These are phyloP conservation scores for Galeruca laticollis DNA, from an alignment of 2,888 invertebrate species.

Conservation along the genomic window DNA sequence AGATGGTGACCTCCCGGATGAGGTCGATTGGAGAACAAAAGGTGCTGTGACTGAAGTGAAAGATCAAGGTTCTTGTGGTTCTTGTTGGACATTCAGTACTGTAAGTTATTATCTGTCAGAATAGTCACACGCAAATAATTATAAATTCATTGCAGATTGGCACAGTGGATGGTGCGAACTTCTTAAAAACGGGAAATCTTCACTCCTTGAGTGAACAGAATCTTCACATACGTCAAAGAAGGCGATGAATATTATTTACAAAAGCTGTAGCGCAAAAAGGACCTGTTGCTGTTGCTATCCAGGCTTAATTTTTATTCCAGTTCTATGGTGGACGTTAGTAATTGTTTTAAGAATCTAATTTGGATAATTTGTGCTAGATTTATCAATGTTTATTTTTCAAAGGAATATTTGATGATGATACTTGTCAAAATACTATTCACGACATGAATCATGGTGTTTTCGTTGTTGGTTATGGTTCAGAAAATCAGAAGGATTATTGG, in stretches of 20 bases:
- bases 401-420: constrained; percentile 70
- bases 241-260: constrained; percentile 43
- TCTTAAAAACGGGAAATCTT: constrained; percentile 79
- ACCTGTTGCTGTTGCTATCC: constrained; percentile 48
- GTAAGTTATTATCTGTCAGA: constrained; percentile 69
- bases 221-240: constrained; percentile 76
- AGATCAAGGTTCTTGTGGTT: constrained; percentile 90
- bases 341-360: background rate
- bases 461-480: constrained; percentile 84
- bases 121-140: background rate
- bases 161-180: constrained; percentile 91
- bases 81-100: constrained; percentile 92
- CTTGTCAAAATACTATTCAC: constrained; percentile 75
- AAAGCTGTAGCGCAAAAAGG: constrained; percentile 45
- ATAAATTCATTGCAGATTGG: constrained; percentile 76
- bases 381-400: constrained; percentile 9
- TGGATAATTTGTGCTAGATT: too few relatives aligned
- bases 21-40: constrained; percentile 82
- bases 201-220: constrained; percentile 92
- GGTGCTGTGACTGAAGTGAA: constrained; percentile 90
- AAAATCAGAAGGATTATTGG: constrained; percentile 83
- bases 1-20: background rate
- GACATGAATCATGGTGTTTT: constrained; percentile 86
- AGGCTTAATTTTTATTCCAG: constrained; percentile 37
- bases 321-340: constrained; percentile 39